Percentiles rank a stretch among this genome's conserved stretches.
Conservation (phyloP, 1,140 invertebrate genomes). For the Muscidifurax raptorellus region DNA sequence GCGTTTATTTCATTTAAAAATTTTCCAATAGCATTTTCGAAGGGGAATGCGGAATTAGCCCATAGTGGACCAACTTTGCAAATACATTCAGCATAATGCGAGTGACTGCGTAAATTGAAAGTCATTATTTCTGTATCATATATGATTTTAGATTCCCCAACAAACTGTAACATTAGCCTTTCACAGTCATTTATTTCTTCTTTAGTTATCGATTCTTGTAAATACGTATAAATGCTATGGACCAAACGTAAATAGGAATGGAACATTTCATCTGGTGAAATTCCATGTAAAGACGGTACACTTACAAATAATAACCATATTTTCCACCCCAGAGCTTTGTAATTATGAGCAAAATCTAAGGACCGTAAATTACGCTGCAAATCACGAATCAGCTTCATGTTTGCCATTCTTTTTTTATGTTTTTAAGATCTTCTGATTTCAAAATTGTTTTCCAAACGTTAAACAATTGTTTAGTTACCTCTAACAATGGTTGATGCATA, state of each 20-base stretch:
- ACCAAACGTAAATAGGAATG: conserved; percentile 33
- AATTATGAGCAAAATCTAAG: conserved; percentile 1
- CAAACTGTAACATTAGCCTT: conserved; percentile 42
- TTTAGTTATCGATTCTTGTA: conserved; percentile 24
- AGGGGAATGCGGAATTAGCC: conserved; percentile 40
- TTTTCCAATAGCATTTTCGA: conserved; percentile 6
- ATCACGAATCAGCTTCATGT: conserved; percentile 9
- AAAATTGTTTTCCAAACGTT: neutral
- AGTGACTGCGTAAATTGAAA: conserved; percentile 42
- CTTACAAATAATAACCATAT: conserved; percentile 37
- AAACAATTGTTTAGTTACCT: neutral
- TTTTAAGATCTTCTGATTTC: neutral
- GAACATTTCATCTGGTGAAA: conserved; percentile 27
- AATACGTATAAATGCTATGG: conserved; percentile 36
- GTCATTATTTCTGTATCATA: conserved; percentile 42
- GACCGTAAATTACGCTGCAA: neutral
- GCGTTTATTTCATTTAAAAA: conserved; percentile 39
- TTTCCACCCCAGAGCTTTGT: conserved; percentile 19
- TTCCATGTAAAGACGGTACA: conserved; percentile 30
- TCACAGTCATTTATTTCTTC: conserved; percentile 38
- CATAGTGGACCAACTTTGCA: conserved; percentile 40
- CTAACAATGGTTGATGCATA: conserved; percentile 8
- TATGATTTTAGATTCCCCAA: conserved; percentile 34
- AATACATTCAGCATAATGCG: conserved; percentile 42
- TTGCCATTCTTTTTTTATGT: neutral